Conservation (phyloP, 1,140 invertebrate genomes). For the Dufourea novaeangliae region DNA sequence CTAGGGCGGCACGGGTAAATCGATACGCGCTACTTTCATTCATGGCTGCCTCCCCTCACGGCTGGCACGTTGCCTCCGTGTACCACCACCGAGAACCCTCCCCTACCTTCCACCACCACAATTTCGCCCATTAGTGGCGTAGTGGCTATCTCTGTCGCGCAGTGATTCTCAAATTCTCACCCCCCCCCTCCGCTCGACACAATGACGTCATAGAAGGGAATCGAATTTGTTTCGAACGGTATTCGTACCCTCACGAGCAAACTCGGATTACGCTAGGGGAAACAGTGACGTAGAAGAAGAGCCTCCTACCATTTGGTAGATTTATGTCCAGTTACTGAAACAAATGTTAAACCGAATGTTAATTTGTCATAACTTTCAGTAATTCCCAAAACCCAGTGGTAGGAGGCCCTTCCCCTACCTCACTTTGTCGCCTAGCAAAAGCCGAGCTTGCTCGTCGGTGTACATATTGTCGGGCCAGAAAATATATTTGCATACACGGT, state of each 20-base stretch:
- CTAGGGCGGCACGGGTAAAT: slow-evolving; percentile 77
- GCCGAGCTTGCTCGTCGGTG: too few relatives aligned
- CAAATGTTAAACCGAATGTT: too few relatives aligned
- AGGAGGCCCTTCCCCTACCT: too few relatives aligned
- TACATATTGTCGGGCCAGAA: too few relatives aligned
- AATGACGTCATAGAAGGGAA: slow-evolving; percentile 12
- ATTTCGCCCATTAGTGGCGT: slow-evolving; percentile 38
- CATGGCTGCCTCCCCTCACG: slow-evolving; percentile 72
- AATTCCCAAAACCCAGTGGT: too few relatives aligned
- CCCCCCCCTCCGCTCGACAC: neutral
- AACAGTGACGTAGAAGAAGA: too few relatives aligned
- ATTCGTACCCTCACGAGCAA: neutral
- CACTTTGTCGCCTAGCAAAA: too few relatives aligned
- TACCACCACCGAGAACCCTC: slow-evolving; percentile 56
- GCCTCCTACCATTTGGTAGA: too few relatives aligned
- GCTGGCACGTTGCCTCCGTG: slow-evolving; percentile 71
- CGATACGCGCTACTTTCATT: slow-evolving; percentile 79
- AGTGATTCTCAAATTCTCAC: slow-evolving; percentile 59
- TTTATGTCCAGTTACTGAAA: too few relatives aligned
- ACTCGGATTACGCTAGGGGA: too few relatives aligned
- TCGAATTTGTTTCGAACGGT: neutral
- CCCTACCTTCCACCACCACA: slow-evolving; percentile 41
- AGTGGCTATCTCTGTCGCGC: slow-evolving; percentile 39
- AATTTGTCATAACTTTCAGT: too few relatives aligned
- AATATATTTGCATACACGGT: too few relatives aligned